Evolutionary conservation across 2,888 invertebrate genomes (phyloP).

Genomic region (Spialia ferax): DNA sequence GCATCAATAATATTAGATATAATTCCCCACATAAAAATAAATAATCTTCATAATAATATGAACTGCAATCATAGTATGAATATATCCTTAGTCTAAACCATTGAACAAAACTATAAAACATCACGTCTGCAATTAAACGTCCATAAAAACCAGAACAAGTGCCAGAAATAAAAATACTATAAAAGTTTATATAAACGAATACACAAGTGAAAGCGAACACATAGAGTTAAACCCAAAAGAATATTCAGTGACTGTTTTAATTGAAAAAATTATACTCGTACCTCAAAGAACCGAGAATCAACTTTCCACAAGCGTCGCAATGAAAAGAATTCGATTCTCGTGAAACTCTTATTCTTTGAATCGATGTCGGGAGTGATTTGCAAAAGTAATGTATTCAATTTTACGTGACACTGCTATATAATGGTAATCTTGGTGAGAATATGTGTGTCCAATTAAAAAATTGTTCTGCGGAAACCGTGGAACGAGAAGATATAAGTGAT

Average conservation of each 20-base stretch:
- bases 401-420: constrained; percentile 19
- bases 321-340: neutral
- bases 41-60: too few relatives aligned
- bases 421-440: constrained; percentile 20
- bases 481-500: neutral
- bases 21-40: too few relatives aligned
- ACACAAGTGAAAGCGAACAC: neutral
- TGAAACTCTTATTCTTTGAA: constrained; percentile 32
- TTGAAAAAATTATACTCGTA: neutral
- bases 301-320: constrained; percentile 17
- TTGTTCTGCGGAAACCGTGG: neutral
- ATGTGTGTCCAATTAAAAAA: constrained; percentile 16
- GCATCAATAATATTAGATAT: too few relatives aligned
- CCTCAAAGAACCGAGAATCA: neutral
- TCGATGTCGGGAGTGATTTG: constrained; percentile 23
- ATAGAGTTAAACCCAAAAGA: neutral
- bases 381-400: constrained; percentile 36
- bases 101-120: constrained; percentile 13
- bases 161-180: constrained; percentile 13
- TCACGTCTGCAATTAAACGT: neutral
- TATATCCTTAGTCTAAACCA: neutral
- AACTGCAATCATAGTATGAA: neutral
- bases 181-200: neutral
- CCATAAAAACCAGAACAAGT: constrained; percentile 17
- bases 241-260: neutral